A percentile compares a stretch with the other conserved stretches of the same genome.
These are phyloP conservation scores for Marronus borbonicus DNA, from an alignment of 2,888 invertebrate species.

Conservation along the genomic window DNA sequence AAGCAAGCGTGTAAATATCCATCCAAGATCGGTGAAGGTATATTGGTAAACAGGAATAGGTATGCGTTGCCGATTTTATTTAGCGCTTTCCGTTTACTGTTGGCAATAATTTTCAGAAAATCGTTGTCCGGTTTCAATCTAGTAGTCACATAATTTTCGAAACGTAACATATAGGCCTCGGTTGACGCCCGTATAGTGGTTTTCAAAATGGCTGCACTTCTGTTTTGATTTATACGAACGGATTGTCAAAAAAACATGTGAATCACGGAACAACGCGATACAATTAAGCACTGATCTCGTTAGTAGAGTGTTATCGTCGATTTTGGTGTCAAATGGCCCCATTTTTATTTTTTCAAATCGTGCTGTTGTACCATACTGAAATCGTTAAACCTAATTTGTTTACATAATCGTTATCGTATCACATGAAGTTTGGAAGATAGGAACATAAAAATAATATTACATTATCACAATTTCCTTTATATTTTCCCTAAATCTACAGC, in stretches of 20 bases:
- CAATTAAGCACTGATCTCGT: slow-evolving; percentile 7
- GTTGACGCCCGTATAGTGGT: neutral
- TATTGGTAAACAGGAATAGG: neutral
- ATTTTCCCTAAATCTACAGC: too few species aligned
- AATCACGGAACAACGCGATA: slow-evolving; percentile 7
- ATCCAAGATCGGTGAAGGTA: neutral
- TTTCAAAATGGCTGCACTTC: neutral
- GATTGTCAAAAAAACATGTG: slow-evolving; percentile 8
- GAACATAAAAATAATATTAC: too few species aligned
- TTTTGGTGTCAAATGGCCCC: too few species aligned
- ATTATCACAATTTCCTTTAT: too few species aligned
- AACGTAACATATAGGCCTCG: neutral
- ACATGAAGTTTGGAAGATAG: too few species aligned
- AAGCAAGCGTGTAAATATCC: neutral
- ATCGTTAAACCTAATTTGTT: too few species aligned
- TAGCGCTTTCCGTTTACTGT: neutral
- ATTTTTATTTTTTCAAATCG: too few species aligned
- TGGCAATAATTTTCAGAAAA: slow-evolving; percentile 22
- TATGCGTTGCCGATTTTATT: neutral
- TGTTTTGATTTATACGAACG: neutral
- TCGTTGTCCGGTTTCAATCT: slow-evolving; percentile 13
- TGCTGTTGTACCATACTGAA: too few species aligned
- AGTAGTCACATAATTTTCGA: slow-evolving; percentile 29
- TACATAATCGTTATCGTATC: too few species aligned
- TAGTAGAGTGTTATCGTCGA: neutral